Evolutionary conservation across 2,797 vertebrate species (phyloP), one percentile per base, ranked within the genome.

Genomic region (Darevskia mixta): DNA sequence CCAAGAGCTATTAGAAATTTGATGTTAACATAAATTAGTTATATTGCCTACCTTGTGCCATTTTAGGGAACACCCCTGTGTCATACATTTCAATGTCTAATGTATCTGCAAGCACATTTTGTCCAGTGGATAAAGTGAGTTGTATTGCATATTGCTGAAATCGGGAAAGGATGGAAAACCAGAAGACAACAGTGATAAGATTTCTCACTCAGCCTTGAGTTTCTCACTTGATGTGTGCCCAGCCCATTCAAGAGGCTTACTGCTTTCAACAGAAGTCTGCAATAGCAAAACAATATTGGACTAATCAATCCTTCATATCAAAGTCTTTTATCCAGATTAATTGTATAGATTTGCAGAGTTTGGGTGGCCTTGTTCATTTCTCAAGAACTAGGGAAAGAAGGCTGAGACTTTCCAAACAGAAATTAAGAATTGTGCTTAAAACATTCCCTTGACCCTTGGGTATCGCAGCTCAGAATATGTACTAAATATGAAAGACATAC

Each of bases 71-170:
- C 3, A 61, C 43, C 61, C 58, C 71, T n/a, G 11, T 49, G 32
- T 11, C 66, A 11, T 66, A 43, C 17, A 25, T 82, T 82, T 32
- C 38, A 10, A 2, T 77, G 32, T 69, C 25, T 17, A 41, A 18
- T 67, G 18, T 25, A n/a, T 73, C n/a, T 29, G 35, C 45, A 43
- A 18, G 41, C 76, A 32, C n/a, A 43, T 64, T 45, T 67, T 49
- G 32, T 86, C 27, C 61, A 25, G 7, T 49, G 66, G 25, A 85
- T 69, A 55, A 80, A 76, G 11, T 38, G 69, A 80, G 49, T 43
- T 83, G 11, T 83, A 27, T 61, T 73, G 25, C 45, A 64, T 45
- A 11, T 32, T 88, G 49, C 76, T 84, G 55, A 79, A 23, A 84
- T 27, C 20, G 17, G 77, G 77, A 79, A 71, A 3, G 76, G 64